Evolutionary conservation across 2,888 invertebrate species (phyloP).

Genomic region (Agrotis exclamationis): DNA sequence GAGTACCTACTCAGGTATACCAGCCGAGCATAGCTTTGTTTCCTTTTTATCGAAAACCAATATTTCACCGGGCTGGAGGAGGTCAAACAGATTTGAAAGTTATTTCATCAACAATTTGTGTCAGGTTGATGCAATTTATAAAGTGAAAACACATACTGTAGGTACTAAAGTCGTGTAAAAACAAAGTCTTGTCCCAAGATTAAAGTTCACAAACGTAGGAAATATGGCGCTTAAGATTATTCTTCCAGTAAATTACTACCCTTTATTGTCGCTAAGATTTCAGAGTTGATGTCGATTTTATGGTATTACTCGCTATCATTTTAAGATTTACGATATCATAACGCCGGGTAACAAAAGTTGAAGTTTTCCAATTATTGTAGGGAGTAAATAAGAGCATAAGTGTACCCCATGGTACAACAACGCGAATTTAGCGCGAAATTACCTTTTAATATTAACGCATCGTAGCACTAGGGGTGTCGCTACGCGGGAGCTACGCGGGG

Average conservation of each 20-base stretch:
- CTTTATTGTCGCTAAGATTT: conserved; percentile 38
- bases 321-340: conserved; percentile 37
- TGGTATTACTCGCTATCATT: conserved; percentile 34
- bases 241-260: conserved; percentile 30
- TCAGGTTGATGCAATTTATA: conserved; percentile 11
- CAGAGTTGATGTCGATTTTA: conserved; percentile 30
- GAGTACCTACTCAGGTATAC: conserved; percentile 82
- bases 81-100: conserved; percentile 37
- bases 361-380: conserved; percentile 51
- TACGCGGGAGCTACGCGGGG: conserved; percentile 64
- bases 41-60: conserved; percentile 57
- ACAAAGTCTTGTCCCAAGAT: conserved; percentile 9
- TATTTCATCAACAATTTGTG: conserved; percentile 32
- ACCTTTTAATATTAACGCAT: conserved; percentile 64
- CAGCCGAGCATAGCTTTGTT: conserved; percentile 44
- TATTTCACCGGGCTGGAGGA: conserved; percentile 45
- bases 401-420: conserved; percentile 47
- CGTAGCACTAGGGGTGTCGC: conserved; percentile 68
- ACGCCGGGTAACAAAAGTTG: conserved; percentile 38
- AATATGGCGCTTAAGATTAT: conserved; percentile 22
- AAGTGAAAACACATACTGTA: conserved; percentile 21
- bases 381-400: conserved; percentile 45
- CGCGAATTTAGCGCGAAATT: conserved; percentile 57
- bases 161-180: not conserved
- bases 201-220: conserved; percentile 10